Evolutionary conservation across 2,888 invertebrate species (phyloP).

Genomic region (Philereme transversata): DNA sequence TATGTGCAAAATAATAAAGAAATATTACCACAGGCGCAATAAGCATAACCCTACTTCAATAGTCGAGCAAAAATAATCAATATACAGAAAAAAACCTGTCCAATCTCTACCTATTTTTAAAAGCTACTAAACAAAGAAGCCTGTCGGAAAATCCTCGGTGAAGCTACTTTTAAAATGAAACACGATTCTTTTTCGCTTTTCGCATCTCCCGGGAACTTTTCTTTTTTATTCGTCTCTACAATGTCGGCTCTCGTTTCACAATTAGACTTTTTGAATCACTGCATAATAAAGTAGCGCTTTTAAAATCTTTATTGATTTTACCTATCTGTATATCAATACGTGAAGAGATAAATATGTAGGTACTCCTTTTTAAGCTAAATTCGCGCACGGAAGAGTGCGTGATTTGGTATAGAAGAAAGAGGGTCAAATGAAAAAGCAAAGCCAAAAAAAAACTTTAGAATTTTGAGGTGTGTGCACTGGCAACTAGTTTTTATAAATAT

Average conservation of each 20-base stretch:
- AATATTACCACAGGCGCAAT: no score
- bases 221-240: constrained; percentile 47
- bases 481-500: no score
- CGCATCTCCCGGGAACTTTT: constrained; percentile 42
- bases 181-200: constrained; percentile 45
- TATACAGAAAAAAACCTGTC: neutral
- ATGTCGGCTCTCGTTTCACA: constrained; percentile 53
- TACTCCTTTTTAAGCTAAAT: no score
- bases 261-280: constrained; percentile 48
- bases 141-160: constrained; percentile 28
- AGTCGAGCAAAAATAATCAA: neutral
- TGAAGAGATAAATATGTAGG: no score
- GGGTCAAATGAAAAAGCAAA: no score
- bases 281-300: constrained; percentile 30
- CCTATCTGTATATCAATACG: no score
- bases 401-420: no score
- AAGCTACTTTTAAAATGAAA: constrained; percentile 47
- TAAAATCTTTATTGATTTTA: constrained; percentile 24
- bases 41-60: no score
- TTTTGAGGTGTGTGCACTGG: no score
- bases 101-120: neutral
- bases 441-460: no score
- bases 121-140: neutral
- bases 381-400: no score
- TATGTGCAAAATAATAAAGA: no score